A percentile compares a stretch with the other conserved stretches of the same genome.
These are phyloP conservation scores for Drosophila subobscura DNA, from an alignment of 1,140 invertebrate genomes.

Conservation along the genomic window DNA sequence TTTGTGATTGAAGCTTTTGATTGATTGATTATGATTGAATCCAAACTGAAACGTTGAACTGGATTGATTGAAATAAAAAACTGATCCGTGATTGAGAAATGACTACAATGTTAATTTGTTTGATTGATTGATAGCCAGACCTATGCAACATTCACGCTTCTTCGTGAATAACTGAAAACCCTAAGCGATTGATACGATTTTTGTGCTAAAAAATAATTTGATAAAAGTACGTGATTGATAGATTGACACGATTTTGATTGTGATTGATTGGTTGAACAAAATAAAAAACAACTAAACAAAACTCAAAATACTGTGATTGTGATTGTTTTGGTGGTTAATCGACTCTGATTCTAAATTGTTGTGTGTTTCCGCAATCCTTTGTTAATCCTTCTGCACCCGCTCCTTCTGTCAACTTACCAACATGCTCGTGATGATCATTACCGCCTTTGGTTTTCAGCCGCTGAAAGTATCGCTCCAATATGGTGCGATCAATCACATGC, in stretches of 20 bases:
- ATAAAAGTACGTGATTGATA: background rate
- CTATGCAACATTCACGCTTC: too few species aligned
- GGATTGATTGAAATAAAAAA: too few species aligned
- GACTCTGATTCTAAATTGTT: constrained; percentile 26
- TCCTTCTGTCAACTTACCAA: constrained; percentile 65
- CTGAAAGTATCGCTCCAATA: constrained; percentile 97
- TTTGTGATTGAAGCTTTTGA: background rate
- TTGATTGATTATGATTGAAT: background rate
- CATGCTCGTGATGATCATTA: constrained; percentile 85
- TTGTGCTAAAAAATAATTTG: too few species aligned
- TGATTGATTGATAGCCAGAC: too few species aligned
- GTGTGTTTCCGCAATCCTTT: constrained; percentile 11
- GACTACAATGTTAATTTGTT: too few species aligned
- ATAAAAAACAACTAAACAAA: background rate
- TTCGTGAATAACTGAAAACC: too few species aligned
- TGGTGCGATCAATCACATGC: constrained; percentile 97
- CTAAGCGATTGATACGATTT: too few species aligned
- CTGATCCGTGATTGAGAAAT: too few species aligned
- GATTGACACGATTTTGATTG: background rate
- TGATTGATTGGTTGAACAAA: constrained; percentile 8
- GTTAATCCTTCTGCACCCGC: background rate
- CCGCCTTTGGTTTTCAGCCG: constrained; percentile 94
- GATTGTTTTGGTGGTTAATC: background rate
- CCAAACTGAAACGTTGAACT: too few species aligned
- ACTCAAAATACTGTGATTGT: too few species aligned